Percentiles rank a stretch among this genome's conserved stretches.
phyloP scores from a whole-genome alignment of 2,113 vertebrate genomes.

The Anolis sagrei region DNA sequence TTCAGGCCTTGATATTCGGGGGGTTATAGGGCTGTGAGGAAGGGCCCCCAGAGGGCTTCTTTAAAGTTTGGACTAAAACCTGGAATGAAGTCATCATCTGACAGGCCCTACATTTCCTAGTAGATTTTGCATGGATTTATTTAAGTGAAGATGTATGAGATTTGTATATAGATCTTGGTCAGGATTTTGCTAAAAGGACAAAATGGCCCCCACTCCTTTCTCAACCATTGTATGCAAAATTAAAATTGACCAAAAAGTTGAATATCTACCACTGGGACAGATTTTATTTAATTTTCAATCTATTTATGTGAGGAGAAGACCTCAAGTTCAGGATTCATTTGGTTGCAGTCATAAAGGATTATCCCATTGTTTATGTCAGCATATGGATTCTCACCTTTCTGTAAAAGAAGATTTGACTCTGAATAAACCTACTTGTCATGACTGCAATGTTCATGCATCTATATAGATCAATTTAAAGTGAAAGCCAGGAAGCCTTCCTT shows the following conservation, averaged over 20 bases:
- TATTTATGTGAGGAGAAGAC: neutral
- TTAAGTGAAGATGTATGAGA: neutral
- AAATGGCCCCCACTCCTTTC: neutral
- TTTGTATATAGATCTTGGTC: neutral
- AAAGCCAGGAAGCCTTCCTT: neutral
- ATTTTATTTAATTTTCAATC: neutral
- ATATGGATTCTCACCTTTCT: neutral
- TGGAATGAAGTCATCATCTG: no score
- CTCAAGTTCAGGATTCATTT: neutral
- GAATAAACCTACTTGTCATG: neutral
- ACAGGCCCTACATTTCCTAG: neutral
- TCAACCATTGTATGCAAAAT: neutral
- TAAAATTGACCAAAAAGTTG: neutral
- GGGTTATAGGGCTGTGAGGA: no score
- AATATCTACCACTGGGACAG: neutral
- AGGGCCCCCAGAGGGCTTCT: no score
- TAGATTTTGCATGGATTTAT: neutral
- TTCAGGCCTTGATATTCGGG: no score
- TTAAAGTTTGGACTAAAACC: no score
- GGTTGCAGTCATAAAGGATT: neutral
- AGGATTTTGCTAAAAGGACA: neutral
- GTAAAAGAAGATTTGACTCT: neutral
- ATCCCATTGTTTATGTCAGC: neutral
- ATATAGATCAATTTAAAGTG: slow-evolving; percentile 2
- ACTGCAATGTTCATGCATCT: neutral